Evolutionary conservation across 2,797 vertebrate genomes (phyloP), one percentile per base, ranked within the genome.

Genomic region (Gymnopithys bicolor): DNA sequence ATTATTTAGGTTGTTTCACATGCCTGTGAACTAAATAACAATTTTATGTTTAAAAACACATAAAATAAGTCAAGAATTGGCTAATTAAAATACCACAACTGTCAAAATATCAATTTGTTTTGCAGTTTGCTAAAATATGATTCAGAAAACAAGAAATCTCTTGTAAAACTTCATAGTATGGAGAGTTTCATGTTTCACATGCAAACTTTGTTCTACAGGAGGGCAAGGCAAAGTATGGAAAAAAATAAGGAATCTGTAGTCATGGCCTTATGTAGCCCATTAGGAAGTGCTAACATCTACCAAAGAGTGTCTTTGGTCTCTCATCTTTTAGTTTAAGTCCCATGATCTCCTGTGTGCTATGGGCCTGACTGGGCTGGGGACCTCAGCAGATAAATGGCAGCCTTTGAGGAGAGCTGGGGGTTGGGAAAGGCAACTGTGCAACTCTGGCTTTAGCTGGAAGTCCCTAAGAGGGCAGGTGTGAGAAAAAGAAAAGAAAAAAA

Each of bases 361-460:
- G 1, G 13, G 12, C 3, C 16, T 35, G 6, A 12, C 10, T 8
- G 10, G 13, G 4, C 5, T 14, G 1, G 8, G 13, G 11, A n/a
- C 13, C 13, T 24, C 43, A 19, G 17, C 0, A 4, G 7, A 2
- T 35, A 77, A 77, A 83, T 10, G 13, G 14, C 19, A 79, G 13
- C 8, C 17, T 22, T 21, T 35, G 9, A n/a, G 25, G 24, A 9
- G 9, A 83, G 2, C 19, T 77, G 39, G 10, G 10, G 9, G 2
- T 9, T 63, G 11, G 13, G 4, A 23, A 9, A 48, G 13, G 19
- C 0, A 2, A 7, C 25, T 21, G 6, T 37, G 12, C 3, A 9
- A 8, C 7, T 46, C 23, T 21, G 28, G 3, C 8, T 92, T 55
- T 59, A 59, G 15, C 15, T 60, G 15, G 19, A 51, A 67, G 5